phyloP scores from a whole-genome alignment of 2,113 vertebrate genomes.

The Ramphastos sulfuratus region DNA sequence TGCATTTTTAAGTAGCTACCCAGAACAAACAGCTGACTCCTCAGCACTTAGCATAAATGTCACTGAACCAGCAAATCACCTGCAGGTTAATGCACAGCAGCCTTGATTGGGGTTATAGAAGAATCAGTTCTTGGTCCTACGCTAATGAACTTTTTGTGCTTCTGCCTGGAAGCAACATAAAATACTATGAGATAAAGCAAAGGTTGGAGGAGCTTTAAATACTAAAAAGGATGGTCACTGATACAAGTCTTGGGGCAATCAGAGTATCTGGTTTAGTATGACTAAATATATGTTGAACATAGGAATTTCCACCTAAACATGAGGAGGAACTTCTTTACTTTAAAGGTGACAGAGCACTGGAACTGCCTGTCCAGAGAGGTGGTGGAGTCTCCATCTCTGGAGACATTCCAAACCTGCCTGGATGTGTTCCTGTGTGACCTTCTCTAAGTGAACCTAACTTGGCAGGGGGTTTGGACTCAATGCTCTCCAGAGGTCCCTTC shows the following conservation, averaged over 20 bases:
- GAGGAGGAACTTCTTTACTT: no score
- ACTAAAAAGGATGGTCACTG: background rate
- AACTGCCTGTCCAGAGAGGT: no score
- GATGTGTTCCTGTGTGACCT: no score
- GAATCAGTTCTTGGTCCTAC: background rate
- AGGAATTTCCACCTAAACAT: no score
- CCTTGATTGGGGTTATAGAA: background rate
- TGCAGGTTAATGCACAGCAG: constrained; percentile 17
- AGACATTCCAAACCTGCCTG: no score
- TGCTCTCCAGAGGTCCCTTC: no score
- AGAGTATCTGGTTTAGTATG: background rate
- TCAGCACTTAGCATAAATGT: constrained; percentile 2
- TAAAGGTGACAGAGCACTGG: no score
- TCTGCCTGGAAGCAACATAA: background rate
- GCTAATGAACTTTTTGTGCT: background rate
- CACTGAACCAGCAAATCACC: constrained; percentile 25
- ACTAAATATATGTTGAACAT: background rate
- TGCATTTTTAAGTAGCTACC: constrained; percentile 30
- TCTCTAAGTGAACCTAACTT: no score
- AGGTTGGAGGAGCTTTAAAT: background rate
- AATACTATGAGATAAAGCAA: background rate
- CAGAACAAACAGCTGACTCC: background rate
- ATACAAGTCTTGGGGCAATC: background rate
- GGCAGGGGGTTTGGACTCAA: no score
- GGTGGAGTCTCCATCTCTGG: no score